A percentile compares a stretch with the other conserved stretches of the same genome.
phyloP scores from a whole-genome alignment of 2,888 invertebrate genomes.

The Meta bourneti region DNA sequence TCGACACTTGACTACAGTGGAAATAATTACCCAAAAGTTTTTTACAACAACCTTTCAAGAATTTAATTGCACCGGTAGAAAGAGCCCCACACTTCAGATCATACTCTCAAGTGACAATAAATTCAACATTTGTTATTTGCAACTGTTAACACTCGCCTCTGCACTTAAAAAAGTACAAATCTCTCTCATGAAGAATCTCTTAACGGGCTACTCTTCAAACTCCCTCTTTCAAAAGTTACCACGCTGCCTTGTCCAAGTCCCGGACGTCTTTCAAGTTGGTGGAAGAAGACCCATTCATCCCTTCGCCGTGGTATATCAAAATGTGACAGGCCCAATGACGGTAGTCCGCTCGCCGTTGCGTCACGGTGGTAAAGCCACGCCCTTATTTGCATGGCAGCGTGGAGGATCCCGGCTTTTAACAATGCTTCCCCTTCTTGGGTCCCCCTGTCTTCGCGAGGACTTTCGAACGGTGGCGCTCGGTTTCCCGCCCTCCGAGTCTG shows the following conservation, averaged over 20 bases:
- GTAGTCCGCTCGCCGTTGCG: slow-evolving; percentile 35
- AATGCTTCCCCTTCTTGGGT: slow-evolving; percentile 25
- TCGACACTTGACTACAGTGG: background rate
- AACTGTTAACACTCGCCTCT: slow-evolving; percentile 10
- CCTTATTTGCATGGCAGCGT: slow-evolving; percentile 61
- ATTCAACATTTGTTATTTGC: slow-evolving; percentile 26
- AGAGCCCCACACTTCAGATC: background rate
- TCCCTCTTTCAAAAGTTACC: slow-evolving; percentile 30
- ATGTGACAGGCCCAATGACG: slow-evolving; percentile 71
- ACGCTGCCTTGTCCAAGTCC: slow-evolving; percentile 1
- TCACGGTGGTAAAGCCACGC: slow-evolving; percentile 61
- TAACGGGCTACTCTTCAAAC: background rate
- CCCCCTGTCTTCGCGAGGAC: slow-evolving; percentile 13
- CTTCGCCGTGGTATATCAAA: slow-evolving; percentile 51
- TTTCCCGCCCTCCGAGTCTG: slow-evolving; percentile 16
- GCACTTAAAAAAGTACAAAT: background rate
- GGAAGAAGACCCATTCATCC: slow-evolving; percentile 46
- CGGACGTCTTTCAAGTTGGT: slow-evolving; percentile 32
- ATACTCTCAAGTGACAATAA: slow-evolving; percentile 50
- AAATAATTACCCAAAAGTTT: no score
- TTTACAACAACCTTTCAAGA: no score
- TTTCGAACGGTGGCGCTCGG: slow-evolving; percentile 27
- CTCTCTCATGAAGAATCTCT: no score
- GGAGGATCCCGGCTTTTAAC: slow-evolving; percentile 34
- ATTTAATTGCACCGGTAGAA: background rate